A percentile compares a stretch with the other conserved stretches of the same genome.
Conservation (phyloP, 2,888 invertebrate genomes). For the Chydorus sphaericus region DNA sequence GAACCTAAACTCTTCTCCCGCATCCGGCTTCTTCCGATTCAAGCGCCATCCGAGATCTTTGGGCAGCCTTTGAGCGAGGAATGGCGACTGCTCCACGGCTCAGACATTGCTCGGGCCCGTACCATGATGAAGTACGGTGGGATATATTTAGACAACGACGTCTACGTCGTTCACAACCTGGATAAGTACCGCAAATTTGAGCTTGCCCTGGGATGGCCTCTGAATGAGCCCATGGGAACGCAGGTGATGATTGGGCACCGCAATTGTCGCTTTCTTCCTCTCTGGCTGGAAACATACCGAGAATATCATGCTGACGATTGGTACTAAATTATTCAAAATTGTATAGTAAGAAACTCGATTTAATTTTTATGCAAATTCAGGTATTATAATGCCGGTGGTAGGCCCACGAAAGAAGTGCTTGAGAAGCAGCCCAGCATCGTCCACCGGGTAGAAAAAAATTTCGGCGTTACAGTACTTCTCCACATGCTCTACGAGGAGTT, state of each 20-base stretch:
- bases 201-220: constrained; percentile 23
- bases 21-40: background rate
- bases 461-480: constrained; percentile 28
- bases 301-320: constrained; percentile 20
- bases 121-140: constrained; percentile 25
- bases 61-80: constrained; percentile 20
- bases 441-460: constrained; percentile 25
- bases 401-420: constrained; percentile 28
- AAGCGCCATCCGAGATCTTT: constrained; percentile 22
- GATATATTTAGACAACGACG: constrained; percentile 26
- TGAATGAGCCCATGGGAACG: constrained; percentile 18
- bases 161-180: constrained; percentile 24
- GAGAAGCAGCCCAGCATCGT: constrained; percentile 25
- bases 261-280: constrained; percentile 24
- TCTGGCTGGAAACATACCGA: constrained; percentile 24
- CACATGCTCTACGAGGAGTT: constrained; percentile 20
- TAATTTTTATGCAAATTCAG: constrained; percentile 16
- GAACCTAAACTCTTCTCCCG: background rate
- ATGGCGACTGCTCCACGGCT: constrained; percentile 20
- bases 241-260: constrained; percentile 24
- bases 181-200: constrained; percentile 24
- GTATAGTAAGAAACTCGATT: too few relatives aligned
- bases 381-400: constrained; percentile 32
- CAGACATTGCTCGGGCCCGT: constrained; percentile 23
- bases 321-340: constrained; percentile 7